phyloP scores from a whole-genome alignment of 2,888 invertebrate genomes.

The Leptinotarsa peninsularis region DNA sequence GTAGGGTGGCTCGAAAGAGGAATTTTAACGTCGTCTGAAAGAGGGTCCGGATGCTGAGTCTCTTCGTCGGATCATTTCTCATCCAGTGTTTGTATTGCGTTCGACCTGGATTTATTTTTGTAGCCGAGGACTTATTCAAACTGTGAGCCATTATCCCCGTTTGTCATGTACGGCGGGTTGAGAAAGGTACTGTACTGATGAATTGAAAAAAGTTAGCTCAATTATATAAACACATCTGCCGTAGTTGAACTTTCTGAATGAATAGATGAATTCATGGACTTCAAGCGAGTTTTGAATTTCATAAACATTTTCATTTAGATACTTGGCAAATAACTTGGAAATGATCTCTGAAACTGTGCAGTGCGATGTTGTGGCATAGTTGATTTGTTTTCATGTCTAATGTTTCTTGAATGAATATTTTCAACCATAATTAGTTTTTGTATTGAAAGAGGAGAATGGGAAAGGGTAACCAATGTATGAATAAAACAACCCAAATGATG shows the following conservation, averaged over 20 bases:
- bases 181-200: neutral
- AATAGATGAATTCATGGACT: too few species aligned
- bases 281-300: too few species aligned
- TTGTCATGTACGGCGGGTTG: conserved; percentile 4
- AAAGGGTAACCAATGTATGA: too few species aligned
- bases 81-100: conserved; percentile 42
- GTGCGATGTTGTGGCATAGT: too few species aligned
- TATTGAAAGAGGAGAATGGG: too few species aligned
- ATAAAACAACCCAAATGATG: too few species aligned
- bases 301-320: too few species aligned
- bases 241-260: neutral
- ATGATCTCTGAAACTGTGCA: too few species aligned
- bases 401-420: too few species aligned
- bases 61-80: conserved; percentile 43
- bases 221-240: neutral
- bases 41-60: conserved; percentile 43
- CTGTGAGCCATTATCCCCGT: conserved; percentile 16
- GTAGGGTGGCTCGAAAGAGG: conserved; percentile 45
- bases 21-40: conserved; percentile 46
- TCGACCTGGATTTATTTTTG: conserved; percentile 43
- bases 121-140: conserved; percentile 31
- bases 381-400: too few species aligned
- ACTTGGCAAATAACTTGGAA: too few species aligned
- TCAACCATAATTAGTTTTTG: too few species aligned
- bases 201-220: neutral